These are phyloP conservation scores for Orthosia incerta DNA, from an alignment of 2,888 invertebrate genomes.

Conservation along the genomic window DNA sequence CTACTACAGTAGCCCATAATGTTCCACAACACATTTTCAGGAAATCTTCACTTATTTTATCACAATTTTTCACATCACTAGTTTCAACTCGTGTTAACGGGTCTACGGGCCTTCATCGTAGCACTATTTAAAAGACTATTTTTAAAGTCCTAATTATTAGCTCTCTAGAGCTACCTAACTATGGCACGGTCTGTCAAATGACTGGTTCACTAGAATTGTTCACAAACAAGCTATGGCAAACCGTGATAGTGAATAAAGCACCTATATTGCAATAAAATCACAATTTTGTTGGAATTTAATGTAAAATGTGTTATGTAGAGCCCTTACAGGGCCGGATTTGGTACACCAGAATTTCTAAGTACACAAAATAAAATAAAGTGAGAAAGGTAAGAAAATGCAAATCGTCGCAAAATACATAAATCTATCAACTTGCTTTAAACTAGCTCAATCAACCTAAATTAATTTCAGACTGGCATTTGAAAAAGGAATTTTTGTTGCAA, in stretches of 20 bases:
- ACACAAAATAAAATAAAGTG: neutral
- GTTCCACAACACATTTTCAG: neutral
- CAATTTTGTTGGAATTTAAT: conserved; percentile 23
- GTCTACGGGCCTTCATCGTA: neutral
- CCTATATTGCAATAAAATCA: conserved; percentile 55
- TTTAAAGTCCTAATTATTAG: no score
- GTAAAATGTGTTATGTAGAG: conserved; percentile 28
- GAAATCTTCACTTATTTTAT: neutral
- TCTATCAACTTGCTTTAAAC: neutral
- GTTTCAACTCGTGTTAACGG: no score
- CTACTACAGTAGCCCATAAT: no score
- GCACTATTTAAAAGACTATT: neutral
- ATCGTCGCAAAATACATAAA: neutral
- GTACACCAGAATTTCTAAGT: neutral
- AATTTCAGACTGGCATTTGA: neutral
- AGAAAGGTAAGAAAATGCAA: neutral
- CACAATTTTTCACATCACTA: conserved; percentile 12
- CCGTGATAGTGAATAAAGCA: conserved; percentile 21
- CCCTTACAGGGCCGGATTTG: conserved; percentile 55
- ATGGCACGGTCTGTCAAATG: neutral
- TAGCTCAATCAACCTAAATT: neutral
- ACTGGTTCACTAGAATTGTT: conserved; percentile 24
- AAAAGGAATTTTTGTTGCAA: neutral
- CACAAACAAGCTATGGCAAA: conserved; percentile 14
- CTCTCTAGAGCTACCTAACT: neutral